Evolutionary conservation across 2,888 invertebrate species (phyloP).

Genomic region (Cabera pusaria): DNA sequence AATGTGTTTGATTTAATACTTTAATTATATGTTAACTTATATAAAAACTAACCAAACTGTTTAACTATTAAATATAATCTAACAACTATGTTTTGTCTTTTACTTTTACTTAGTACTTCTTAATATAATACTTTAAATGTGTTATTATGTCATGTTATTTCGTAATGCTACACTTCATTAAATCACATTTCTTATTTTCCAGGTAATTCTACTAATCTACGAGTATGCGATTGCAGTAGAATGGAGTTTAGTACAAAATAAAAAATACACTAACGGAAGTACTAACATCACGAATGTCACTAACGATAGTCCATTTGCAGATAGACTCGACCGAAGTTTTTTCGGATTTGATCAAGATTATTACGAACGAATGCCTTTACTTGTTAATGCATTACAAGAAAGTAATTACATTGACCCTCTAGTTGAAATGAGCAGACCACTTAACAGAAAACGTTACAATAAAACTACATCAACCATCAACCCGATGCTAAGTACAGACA

Average conservation of each 20-base stretch:
- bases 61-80: no score
- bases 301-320: slow-evolving; percentile 61
- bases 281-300: slow-evolving; percentile 35
- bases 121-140: no score
- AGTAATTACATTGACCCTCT: slow-evolving; percentile 58
- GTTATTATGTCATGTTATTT: no score
- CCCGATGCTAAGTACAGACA: slow-evolving; percentile 23
- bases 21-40: no score
- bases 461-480: slow-evolving; percentile 35
- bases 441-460: slow-evolving; percentile 23
- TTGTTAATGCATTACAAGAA: slow-evolving; percentile 76
- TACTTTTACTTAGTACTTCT: no score
- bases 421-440: slow-evolving; percentile 43
- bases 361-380: slow-evolving; percentile 73
- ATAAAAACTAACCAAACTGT: no score
- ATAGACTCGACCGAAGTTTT: slow-evolving; percentile 65
- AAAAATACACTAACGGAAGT: slow-evolving; percentile 37
- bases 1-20: slow-evolving; percentile 37
- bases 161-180: no score
- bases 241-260: slow-evolving; percentile 69
- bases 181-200: no score
- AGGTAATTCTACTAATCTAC: slow-evolving; percentile 79
- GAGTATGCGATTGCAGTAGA: slow-evolving; percentile 77
- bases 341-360: slow-evolving; percentile 76
- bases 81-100: no score